These are phyloP conservation scores for Hedya salicella DNA, from an alignment of 2,888 invertebrate genomes.

Conservation along the genomic window DNA sequence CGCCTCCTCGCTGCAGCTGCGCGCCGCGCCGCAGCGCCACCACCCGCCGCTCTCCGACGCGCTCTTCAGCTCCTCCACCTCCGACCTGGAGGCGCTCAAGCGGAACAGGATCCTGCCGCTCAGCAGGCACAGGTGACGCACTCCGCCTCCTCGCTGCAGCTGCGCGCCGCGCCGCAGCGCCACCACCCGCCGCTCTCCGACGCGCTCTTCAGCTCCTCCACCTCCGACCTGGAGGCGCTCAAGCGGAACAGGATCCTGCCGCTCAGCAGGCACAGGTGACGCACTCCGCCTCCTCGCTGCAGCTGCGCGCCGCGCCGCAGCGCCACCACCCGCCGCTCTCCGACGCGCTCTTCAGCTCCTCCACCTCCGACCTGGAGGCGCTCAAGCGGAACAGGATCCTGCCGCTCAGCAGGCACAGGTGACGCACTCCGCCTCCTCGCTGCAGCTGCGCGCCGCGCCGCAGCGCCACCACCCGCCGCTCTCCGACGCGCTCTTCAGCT, in stretches of 20 bases:
- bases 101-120: slow-evolving; percentile 48
- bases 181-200: no score
- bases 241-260: not conserved
- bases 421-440: slow-evolving; percentile 34
- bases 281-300: no score
- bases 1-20: slow-evolving; percentile 36
- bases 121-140: slow-evolving; percentile 11
- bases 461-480: slow-evolving; percentile 13
- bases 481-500: slow-evolving; percentile 58
- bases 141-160: no score
- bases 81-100: slow-evolving; percentile 70
- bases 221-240: no score
- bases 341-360: no score
- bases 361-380: no score
- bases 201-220: no score
- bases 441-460: slow-evolving; percentile 31
- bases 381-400: not conserved
- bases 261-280: slow-evolving; percentile 6
- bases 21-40: slow-evolving; percentile 14
- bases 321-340: not conserved
- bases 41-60: slow-evolving; percentile 50
- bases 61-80: slow-evolving; percentile 65
- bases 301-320: no score
- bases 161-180: no score
- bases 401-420: slow-evolving; percentile 7